Evolutionary conservation across 2,888 invertebrate species (phyloP).

Genomic region (Caenorhabditis japonica): DNA sequence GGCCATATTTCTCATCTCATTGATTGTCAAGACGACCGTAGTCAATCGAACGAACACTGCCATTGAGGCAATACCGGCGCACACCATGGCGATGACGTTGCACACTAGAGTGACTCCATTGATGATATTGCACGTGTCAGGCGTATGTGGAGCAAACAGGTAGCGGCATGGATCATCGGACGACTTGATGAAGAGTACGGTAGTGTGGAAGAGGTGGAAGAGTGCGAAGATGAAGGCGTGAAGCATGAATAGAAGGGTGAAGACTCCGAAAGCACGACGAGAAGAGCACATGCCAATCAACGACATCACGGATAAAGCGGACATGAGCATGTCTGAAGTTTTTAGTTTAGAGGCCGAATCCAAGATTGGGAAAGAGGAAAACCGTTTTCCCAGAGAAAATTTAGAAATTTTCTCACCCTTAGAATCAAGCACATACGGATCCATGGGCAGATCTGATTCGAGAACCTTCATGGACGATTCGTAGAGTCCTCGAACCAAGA

Average conservation of each 20-base stretch:
- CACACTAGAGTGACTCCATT: conserved; percentile 9
- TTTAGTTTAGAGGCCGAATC: no score
- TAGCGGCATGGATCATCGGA: conserved; percentile 9
- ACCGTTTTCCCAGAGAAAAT: no score
- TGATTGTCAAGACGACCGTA: conserved; percentile 14
- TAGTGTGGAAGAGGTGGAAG: conserved; percentile 22
- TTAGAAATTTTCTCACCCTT: conserved; percentile 15
- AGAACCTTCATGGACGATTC: conserved; percentile 7
- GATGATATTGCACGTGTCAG: conserved; percentile 7
- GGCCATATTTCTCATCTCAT: conserved; percentile 25
- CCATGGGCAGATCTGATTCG: conserved; percentile 7
- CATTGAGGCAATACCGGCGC: conserved; percentile 28
- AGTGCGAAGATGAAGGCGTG: conserved; percentile 25
- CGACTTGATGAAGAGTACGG: conserved; percentile 9
- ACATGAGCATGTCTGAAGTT: conserved; percentile 37
- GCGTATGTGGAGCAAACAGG: not conserved
- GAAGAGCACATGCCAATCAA: conserved; percentile 30
- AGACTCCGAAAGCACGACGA: conserved; percentile 31
- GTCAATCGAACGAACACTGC: conserved; percentile 25
- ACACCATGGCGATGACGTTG: conserved; percentile 15
- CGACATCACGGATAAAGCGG: conserved; percentile 29
- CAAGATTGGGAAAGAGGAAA: no score
- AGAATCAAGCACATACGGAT: conserved; percentile 15
- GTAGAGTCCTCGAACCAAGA: conserved; percentile 19
- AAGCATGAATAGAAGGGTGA: conserved; percentile 40